Base-by-base conservation (phyloP, 30 jellyfish, hydroid and myxozoan species). In the Turritopsis dohrnii region DNA sequence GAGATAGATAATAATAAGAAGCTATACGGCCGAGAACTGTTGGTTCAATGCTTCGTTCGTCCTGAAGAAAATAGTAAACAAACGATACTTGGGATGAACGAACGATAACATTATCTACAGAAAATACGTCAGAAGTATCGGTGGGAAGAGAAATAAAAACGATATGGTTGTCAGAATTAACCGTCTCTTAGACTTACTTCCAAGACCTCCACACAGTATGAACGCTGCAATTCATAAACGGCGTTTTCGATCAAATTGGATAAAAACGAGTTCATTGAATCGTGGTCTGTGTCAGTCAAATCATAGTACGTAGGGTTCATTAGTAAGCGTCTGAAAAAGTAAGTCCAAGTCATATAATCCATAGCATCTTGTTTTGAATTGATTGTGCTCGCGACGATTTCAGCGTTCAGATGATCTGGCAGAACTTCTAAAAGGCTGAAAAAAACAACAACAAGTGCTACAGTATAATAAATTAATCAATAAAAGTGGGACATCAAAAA, bases 351-450 rank as follows among this genome's bases (percentile, higher is more conserved):
- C 54, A 95, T 53, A 75, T 95, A 95, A 60, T 90, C 96, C 89
- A 90, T 82, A 20, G 98, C 99, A 83, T 95, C 99, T 81, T 90
- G 97, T 72, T 85, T 95, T 18, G 98, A 87, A 13, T 94, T 83
- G 72, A 95, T 83, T 18, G 98, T 90, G n/a, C 99, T 97, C 17
- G 99, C 96, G 17, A 91, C 99, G 27, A 95, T 85, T 80, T 95
- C 99, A n/a, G 99, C 99, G 83, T 95, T 95, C 88, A 95, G 52
- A 80, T 95, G 99, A 74, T 95, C 99, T 4, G 99, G 88, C 16
- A 95, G 86, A 1, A 94, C 99, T 4, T 89, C 95, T 1, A 94
- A 80, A 89, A 94, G 81, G 54, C 99, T 94, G 52, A 30, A 82
- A 69, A 27, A 71, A 85, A 17, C 17, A n/a, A n/a, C 13, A 41